phyloP scores from a whole-genome alignment of 2,888 invertebrate species.

The Epinotia ramella region DNA sequence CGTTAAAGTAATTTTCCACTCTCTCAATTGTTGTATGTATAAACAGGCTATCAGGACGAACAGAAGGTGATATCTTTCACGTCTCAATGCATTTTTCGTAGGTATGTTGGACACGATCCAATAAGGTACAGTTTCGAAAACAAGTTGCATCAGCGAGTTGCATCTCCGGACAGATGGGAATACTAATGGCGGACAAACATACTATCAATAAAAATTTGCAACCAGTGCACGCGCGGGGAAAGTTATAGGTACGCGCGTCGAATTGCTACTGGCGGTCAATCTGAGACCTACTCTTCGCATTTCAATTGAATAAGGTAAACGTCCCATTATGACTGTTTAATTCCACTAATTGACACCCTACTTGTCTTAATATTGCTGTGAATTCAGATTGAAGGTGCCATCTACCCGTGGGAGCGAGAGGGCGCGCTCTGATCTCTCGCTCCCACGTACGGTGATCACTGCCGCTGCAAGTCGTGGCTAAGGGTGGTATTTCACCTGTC shows the following conservation, averaged over 20 bases:
- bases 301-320: background rate
- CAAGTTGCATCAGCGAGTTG: conserved; percentile 32
- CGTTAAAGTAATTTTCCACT: background rate
- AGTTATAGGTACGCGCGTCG: conserved; percentile 24
- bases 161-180: conserved; percentile 32
- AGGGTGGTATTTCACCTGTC: too few relatives aligned
- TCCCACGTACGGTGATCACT: too few relatives aligned
- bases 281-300: background rate
- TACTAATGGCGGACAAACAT: conserved; percentile 29
- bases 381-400: too few relatives aligned
- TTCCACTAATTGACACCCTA: too few relatives aligned
- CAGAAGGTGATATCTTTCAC: background rate
- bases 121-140: conserved; percentile 33
- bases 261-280: conserved; percentile 14
- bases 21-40: background rate
- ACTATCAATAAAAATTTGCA: conserved; percentile 24
- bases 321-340: too few relatives aligned
- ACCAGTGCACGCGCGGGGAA: conserved; percentile 20
- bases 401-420: too few relatives aligned
- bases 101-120: conserved; percentile 16
- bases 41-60: background rate
- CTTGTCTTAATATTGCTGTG: too few relatives aligned
- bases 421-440: too few relatives aligned
- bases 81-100: conserved; percentile 5
- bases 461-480: too few relatives aligned